phyloP scores from a whole-genome alignment of 2,797 vertebrate species.

The Gymnocypris eckloni region DNA sequence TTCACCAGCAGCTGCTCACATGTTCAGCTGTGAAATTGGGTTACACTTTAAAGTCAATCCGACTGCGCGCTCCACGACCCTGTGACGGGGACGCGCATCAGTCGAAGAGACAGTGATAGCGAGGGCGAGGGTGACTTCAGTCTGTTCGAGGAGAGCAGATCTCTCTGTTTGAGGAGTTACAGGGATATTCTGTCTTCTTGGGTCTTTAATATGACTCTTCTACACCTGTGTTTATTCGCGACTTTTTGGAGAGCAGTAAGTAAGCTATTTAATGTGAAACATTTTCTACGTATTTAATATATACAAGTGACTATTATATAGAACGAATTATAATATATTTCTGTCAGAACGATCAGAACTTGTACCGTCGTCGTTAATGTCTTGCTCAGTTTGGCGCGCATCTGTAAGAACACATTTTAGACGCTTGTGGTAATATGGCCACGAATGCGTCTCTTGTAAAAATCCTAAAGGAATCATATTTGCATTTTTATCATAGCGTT shows the following conservation, averaged over 20 bases:
- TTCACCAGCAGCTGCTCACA: conserved; percentile 1
- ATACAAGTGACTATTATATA: neutral
- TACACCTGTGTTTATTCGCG: conserved; percentile 48
- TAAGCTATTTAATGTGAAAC: neutral
- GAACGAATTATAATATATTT: neutral
- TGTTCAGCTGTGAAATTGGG: conserved; percentile 8
- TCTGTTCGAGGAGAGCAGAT: neutral
- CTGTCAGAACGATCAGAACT: neutral
- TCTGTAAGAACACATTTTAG: neutral
- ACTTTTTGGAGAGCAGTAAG: conserved; percentile 57
- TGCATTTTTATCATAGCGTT: neutral
- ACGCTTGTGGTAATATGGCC: neutral
- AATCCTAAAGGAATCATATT: neutral
- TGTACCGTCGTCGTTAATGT: neutral
- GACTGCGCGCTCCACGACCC: neutral
- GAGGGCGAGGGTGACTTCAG: conserved; percentile 5
- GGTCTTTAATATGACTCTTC: conserved; percentile 24
- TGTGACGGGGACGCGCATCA: conserved; percentile 7
- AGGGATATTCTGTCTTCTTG: neutral
- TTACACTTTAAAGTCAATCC: neutral
- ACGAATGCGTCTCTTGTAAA: neutral
- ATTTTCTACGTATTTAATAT: neutral
- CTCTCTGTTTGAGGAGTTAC: neutral
- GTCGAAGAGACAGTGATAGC: neutral
- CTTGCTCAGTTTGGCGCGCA: neutral